Evolutionary conservation across 2,888 invertebrate species (phyloP).

Genomic region (Autographa gamma): DNA sequence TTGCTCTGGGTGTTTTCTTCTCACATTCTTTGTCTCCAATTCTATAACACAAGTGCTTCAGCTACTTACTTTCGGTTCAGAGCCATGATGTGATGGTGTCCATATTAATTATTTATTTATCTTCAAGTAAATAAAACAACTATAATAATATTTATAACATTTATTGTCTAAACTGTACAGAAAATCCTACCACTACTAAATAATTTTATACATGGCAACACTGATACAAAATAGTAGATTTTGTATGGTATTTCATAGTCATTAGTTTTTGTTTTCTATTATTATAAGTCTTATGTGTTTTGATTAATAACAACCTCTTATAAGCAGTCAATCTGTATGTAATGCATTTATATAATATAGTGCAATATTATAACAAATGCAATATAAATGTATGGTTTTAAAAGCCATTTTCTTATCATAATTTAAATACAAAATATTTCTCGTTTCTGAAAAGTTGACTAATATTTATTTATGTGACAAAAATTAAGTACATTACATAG

Average conservation of each 20-base stretch:
- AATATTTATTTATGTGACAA: too few relatives aligned
- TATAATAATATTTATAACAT: constrained; percentile 21
- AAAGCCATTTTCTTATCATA: too few relatives aligned
- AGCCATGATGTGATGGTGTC: too few relatives aligned
- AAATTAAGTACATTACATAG: too few relatives aligned
- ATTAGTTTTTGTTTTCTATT: neutral
- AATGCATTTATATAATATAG: neutral
- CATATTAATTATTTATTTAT: neutral
- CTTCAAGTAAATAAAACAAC: neutral
- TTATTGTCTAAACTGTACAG: constrained; percentile 42
- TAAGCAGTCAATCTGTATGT: neutral
- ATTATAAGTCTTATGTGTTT: neutral
- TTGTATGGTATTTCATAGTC: constrained; percentile 6
- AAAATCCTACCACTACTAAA: constrained; percentile 32
- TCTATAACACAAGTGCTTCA: too few relatives aligned
- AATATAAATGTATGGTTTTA: neutral
- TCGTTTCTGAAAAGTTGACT: too few relatives aligned
- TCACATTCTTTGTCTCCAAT: too few relatives aligned
- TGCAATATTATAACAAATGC: neutral
- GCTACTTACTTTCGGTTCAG: too few relatives aligned
- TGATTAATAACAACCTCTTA: neutral
- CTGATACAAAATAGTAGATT: constrained; percentile 29
- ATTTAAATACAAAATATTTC: too few relatives aligned
- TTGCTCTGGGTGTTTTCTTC: too few relatives aligned
- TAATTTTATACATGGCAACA: constrained; percentile 48